These are phyloP conservation scores for Cataglyphis livida DNA, from an alignment of 2,888 invertebrate genomes.

Conservation along the genomic window DNA sequence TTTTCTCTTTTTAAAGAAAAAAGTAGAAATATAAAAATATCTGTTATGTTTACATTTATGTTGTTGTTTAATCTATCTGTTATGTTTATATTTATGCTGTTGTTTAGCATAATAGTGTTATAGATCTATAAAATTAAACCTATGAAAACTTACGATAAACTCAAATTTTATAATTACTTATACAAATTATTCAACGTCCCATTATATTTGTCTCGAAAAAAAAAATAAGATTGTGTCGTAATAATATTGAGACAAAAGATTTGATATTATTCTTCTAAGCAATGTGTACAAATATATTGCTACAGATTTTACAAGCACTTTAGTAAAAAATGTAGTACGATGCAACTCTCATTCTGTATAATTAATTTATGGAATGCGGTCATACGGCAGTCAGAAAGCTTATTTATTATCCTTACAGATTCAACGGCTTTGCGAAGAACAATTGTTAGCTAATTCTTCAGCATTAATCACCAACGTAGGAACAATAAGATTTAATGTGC, in stretches of 20 bases:
- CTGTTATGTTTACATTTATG: background rate
- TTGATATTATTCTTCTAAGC: conserved; percentile 5
- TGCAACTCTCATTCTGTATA: conserved; percentile 21
- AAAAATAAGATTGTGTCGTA: background rate
- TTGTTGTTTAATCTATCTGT: background rate
- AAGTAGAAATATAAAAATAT: background rate
- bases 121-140: background rate
- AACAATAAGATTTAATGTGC: conserved; percentile 85
- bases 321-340: background rate
- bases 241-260: background rate
- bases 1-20: background rate
- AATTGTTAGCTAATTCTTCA: conserved; percentile 85
- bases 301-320: background rate
- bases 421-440: conserved; percentile 74
- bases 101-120: background rate
- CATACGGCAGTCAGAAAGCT: conserved; percentile 77
- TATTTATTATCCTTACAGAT: conserved; percentile 82
- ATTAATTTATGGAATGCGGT: conserved; percentile 78
- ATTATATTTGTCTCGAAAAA: background rate
- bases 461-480: conserved; percentile 84
- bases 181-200: background rate
- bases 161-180: background rate
- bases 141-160: background rate
- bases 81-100: background rate
- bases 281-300: conserved; percentile 20